Base-by-base conservation (phyloP, 2,888 invertebrate genomes). In the Lottia gigantea region DNA sequence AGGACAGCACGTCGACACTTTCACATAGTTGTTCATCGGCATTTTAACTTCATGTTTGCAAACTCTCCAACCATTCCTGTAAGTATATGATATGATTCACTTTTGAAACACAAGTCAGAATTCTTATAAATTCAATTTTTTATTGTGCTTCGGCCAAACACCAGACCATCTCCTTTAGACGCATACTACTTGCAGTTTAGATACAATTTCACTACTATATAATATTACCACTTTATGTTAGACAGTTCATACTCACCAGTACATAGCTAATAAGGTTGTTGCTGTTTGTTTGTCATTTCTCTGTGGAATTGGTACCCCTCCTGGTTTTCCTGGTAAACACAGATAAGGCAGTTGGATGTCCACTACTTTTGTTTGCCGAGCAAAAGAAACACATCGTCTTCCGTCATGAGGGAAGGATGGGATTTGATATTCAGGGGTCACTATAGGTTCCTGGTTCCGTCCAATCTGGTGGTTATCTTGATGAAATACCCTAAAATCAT, bases 301-400 rank as follows among this genome's bases (percentile, higher is more conserved):
- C 23, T 68, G 49, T 23, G 73, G 73, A 4, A 68, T 6, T 6
- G 73, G 73, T 23, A 73, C 47, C 1, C 67, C 68, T 31, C 66
- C 47, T 11, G 64, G 46, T 8, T 70, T 67, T 62, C n/a, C 23
- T 16, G 66, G 49, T 45, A 67, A 68, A 26, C 73, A 73, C 15
- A 73, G 62, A 66, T 68, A 71, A 0, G 71, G 73, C 62, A 73
- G 23, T 26, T 46, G 49, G 1, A 64, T 49, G 64, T 62, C 65
- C 63, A 62, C 63, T 19, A 47, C 46, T 19, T 23, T 40, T n/a
- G 70, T 70, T 62, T 45, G 15, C 1, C 68, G 64, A 40, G 47
- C 40, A 23, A 71, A 15, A 7, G 55, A 46, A 46, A 62, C 16
- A 46, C 73, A 73, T 47, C 62, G 46, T 55, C 55, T 55, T 8